phyloP scores from a whole-genome alignment of 2,797 vertebrate genomes.

The Sarcoramphus papa region DNA sequence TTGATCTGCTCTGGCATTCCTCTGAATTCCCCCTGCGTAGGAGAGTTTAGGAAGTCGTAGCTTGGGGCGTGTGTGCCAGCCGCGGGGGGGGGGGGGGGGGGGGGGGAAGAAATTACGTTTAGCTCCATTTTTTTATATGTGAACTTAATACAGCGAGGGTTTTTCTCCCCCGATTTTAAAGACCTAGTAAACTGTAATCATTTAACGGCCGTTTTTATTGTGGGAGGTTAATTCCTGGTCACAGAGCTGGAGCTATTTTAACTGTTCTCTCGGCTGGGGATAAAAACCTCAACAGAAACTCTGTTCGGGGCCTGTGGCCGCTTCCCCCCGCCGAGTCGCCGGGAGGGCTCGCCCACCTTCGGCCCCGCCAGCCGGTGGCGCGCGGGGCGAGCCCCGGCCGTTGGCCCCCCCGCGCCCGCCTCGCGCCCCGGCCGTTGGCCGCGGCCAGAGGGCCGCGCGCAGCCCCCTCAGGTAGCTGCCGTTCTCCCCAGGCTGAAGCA shows the following conservation, averaged over 20 bases:
- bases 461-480: neutral
- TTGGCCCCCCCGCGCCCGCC: neutral
- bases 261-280: neutral
- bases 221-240: neutral
- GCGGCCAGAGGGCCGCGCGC: neutral
- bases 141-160: neutral
- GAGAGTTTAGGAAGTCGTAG: neutral
- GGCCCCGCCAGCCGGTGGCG: too few relatives aligned
- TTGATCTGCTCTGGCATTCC: neutral
- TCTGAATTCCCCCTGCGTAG: neutral
- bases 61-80: neutral
- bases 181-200: neutral
- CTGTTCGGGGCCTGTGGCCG: neutral
- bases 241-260: neutral
- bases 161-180: neutral
- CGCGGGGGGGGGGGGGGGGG: fast-evolving
- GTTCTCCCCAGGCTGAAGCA: neutral
- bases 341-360: neutral
- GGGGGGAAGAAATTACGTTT: neutral
- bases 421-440: neutral
- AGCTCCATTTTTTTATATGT: neutral
- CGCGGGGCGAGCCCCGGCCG: neutral
- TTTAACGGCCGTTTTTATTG: neutral
- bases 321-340: neutral
- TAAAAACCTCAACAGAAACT: neutral